phyloP scores from a whole-genome alignment of 2,113 vertebrate species.

The Picathartes gymnocephalus region DNA sequence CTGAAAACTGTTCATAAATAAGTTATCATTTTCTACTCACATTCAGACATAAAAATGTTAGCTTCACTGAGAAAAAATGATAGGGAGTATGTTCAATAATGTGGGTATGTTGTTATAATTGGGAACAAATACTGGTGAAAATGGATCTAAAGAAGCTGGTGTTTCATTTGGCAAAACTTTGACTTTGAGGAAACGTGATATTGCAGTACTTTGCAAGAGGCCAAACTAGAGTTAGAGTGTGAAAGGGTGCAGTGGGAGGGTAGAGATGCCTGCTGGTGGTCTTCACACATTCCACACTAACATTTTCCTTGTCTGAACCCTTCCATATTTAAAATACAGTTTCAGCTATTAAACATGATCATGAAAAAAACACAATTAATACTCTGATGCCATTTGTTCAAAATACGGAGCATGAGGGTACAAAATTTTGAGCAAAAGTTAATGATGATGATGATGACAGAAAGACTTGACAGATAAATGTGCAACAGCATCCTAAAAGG shows the following conservation, averaged over 20 bases:
- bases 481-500: neutral
- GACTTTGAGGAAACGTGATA: neutral
- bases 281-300: neutral
- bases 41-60: neutral
- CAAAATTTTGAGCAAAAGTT: neutral
- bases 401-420: neutral
- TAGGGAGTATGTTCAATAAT: neutral
- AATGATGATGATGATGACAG: neutral
- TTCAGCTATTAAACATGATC: neutral
- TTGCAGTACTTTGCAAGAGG: neutral
- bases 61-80: neutral
- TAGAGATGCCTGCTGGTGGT: neutral
- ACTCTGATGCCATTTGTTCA: neutral
- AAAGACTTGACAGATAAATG: neutral
- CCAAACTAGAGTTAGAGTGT: neutral
- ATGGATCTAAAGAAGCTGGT: neutral
- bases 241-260: neutral
- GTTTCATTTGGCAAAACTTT: neutral
- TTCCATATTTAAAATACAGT: neutral
- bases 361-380: neutral
- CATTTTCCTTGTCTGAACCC: neutral
- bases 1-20: neutral
- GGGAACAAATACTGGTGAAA: slow-evolving; percentile 8
- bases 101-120: neutral
- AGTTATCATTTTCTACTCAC: neutral